phyloP scores from a whole-genome alignment of 1,140 invertebrate species.

The Ceratina calcarata region DNA sequence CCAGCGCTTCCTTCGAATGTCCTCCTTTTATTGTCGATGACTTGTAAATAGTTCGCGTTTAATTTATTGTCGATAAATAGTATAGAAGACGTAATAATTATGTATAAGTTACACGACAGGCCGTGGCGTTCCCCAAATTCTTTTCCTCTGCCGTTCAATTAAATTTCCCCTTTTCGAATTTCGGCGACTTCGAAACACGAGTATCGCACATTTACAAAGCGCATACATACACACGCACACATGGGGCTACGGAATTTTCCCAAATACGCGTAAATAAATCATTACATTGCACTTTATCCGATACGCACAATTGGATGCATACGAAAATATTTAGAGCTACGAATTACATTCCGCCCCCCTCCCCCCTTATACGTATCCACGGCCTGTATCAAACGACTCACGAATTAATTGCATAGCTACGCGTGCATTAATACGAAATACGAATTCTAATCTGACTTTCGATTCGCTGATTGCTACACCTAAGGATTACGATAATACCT shows the following conservation, averaged over 20 bases:
- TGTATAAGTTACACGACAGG: conserved; percentile 32
- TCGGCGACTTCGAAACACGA: neutral
- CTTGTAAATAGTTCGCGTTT: conserved; percentile 51
- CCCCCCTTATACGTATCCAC: neutral
- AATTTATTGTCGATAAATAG: conserved; percentile 59
- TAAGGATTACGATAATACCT: conserved; percentile 63
- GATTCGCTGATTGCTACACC: conserved; percentile 43
- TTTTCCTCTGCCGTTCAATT: neutral
- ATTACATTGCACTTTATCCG: neutral
- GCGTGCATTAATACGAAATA: conserved; percentile 56
- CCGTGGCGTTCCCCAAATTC: conserved; percentile 17
- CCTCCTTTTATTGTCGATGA: conserved; percentile 59
- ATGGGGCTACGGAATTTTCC: conserved; percentile 20
- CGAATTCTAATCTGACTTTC: conserved; percentile 53
- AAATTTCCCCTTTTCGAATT: neutral
- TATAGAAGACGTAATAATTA: conserved; percentile 51
- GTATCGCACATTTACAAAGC: conserved; percentile 39
- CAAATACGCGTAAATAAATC: neutral
- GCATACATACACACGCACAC: conserved; percentile 20
- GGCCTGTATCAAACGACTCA: conserved; percentile 23
- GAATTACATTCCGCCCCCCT: too few relatives aligned
- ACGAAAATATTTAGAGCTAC: too few relatives aligned
- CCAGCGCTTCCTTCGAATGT: conserved; percentile 59
- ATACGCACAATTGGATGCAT: neutral
- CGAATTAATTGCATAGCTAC: conserved; percentile 44